Evolutionary conservation across 2,888 invertebrate genomes (phyloP), one percentile per base, ranked within the genome.

Genomic region (Eupithecia exiguata): DNA sequence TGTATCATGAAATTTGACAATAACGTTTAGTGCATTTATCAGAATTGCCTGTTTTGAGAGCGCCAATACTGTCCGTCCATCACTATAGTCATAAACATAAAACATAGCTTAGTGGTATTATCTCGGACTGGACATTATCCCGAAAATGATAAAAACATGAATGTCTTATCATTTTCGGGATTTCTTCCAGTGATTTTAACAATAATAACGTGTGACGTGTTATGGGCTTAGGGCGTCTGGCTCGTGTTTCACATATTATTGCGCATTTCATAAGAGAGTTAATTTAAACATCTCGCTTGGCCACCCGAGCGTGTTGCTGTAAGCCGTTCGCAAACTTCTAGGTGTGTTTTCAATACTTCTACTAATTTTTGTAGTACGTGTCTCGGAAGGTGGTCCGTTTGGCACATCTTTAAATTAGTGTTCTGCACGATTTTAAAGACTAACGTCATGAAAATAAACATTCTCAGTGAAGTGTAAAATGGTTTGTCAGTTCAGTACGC

Each of bases 391-490:
- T 84, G 83, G 81, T 84, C 81, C 78, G 83, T 82, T 84, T 82
- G 38, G 25, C 40, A 66, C 78, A 80, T 82, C 79, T 81, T 82
- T 77, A 81, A 83, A 82, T 81, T 75, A 83, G 77, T 80, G 75
- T 78, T 78, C 77, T 81, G 81, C 86, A 88, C 86, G 86, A 86
- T 84, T 87, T 88, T 87, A 82, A 86, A 88, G 87, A 84, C 83
- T 82, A 86, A 84, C 88, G 85, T 88, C 86, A 88, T 79, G 80
- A 78, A 74, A 67, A 75, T 65, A 84, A 86, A 85, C 85, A 80
- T 79, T 85, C 83, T 82, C 83, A 86, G 84, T 78, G 78, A 68
- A 84, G 86, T 88, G 88, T 86, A 86, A 87, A 87, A 92, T 92
- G 91, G 79, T 84, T 86, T 80, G 80, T 81, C 86, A 83, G 84